These are phyloP conservation scores for Xiphorhynchus erythropygius DNA, from an alignment of 2,797 vertebrate genomes.

Conservation along the genomic window DNA sequence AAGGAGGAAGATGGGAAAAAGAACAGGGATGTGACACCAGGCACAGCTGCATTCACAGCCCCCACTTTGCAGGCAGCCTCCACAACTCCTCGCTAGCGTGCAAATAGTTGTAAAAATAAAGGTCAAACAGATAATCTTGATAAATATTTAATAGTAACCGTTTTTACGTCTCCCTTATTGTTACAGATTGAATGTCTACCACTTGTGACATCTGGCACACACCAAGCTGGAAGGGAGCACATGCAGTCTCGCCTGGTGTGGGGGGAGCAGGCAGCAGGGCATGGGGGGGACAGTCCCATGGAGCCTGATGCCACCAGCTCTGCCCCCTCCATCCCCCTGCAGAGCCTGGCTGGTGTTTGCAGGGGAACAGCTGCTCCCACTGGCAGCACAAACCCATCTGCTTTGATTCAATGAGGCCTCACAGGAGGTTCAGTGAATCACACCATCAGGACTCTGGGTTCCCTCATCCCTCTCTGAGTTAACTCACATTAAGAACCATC, in stretches of 20 bases:
- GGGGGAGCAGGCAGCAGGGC: background rate
- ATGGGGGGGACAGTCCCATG: accelerated
- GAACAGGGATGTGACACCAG: background rate
- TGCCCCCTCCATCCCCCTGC: background rate
- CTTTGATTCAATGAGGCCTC: background rate
- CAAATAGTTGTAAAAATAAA: slow-evolving; percentile 51
- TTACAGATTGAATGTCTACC: slow-evolving; percentile 10
- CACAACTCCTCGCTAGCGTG: background rate
- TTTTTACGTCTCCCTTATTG: slow-evolving; percentile 19
- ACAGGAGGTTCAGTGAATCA: background rate
- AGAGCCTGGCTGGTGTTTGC: background rate
- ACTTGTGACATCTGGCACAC: background rate
- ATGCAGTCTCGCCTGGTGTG: background rate
- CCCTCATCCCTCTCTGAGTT: background rate
- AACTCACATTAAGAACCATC: background rate
- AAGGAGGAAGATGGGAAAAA: background rate
- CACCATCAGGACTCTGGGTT: background rate
- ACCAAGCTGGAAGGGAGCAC: background rate
- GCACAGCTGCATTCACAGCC: background rate
- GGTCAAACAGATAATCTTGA: slow-evolving; percentile 42
- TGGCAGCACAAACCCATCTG: background rate
- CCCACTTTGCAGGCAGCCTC: background rate
- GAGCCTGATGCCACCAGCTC: background rate
- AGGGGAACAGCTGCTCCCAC: background rate
- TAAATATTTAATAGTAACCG: slow-evolving; percentile 67